A percentile compares a stretch with the other conserved stretches of the same genome.
Evolutionary conservation across 2,113 vertebrate genomes (phyloP).

Genomic region (Petroica traversi): DNA sequence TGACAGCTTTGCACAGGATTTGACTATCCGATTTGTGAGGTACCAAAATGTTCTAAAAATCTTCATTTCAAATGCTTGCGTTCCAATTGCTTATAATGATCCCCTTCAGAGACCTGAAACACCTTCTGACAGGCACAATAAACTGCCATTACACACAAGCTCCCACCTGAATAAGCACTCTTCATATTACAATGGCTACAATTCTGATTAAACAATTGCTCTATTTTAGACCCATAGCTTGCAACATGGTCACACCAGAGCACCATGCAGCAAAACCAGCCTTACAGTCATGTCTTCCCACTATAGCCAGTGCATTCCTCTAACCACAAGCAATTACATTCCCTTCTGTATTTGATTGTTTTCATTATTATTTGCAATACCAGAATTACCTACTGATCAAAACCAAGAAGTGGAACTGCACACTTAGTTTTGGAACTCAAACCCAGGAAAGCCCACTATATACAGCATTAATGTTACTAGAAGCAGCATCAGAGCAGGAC

Average conservation of each 20-base stretch:
- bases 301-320: background rate
- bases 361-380: background rate
- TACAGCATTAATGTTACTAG: rapidly evolving
- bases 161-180: background rate
- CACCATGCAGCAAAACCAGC: background rate
- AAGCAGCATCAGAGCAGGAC: background rate
- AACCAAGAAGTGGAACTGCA: background rate
- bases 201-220: background rate
- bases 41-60: background rate
- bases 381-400: background rate
- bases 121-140: background rate
- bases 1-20: background rate
- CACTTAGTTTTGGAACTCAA: background rate
- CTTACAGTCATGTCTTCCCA: background rate
- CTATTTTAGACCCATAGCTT: background rate
- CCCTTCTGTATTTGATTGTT: background rate
- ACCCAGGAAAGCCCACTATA: background rate
- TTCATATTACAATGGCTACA: background rate
- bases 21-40: too few relatives aligned
- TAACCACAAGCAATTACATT: background rate
- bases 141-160: background rate
- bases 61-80: rapidly evolving
- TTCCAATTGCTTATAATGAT: background rate
- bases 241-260: background rate
- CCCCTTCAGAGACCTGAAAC: background rate